Base-by-base conservation (phyloP, 2,888 invertebrate species). In the Dorcus parallelipipedus region DNA sequence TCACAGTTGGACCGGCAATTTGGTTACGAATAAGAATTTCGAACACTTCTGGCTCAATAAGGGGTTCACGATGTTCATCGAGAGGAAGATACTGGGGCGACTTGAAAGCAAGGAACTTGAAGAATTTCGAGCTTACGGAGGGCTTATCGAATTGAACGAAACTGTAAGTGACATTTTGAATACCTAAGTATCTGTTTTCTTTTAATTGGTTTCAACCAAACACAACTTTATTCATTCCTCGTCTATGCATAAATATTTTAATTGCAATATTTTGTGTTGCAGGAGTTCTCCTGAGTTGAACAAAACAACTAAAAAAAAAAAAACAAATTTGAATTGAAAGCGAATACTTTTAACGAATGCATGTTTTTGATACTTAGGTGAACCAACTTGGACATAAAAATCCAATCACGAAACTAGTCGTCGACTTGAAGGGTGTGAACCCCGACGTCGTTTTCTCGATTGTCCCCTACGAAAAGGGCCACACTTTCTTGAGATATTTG, bases 1-100 rank as follows among this genome's bases (percentile, higher is more conserved):
- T 56, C 97, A 97, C 81, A 94, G 92, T 71, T 95, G 95, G 95
- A 93, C 94, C 2, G 95, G 97, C 9, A 97, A 97, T 79, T 82
- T 97, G 62, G 93, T 97, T 26, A 97, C 97, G 0, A 97, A 96
- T 76, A 83, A 83, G 60, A 95, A 92, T 77, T 95, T 92, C 74
- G 95, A 97, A 75, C 93, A 97, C 77, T 97, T 97, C 79, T 97
- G 97, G 97, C 81, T 97, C 20, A 97, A 97, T 73, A 97, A 97
- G 80, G 97, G 97, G 0, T 93, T 93, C 76, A 97, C 97, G 0
- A 89, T 93, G 53, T 97, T 94, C 79, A 82, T 95, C 1, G 96
- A 97, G 79, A 82, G 93, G 45, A 96, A 95, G 79, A 91, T 94
- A 63, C 78, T 84, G 1, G 90, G 91, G 0, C 82, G 88, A 33